Base-by-base conservation (phyloP, 2,113 vertebrate species). In the Clarias batrachus region DNA sequence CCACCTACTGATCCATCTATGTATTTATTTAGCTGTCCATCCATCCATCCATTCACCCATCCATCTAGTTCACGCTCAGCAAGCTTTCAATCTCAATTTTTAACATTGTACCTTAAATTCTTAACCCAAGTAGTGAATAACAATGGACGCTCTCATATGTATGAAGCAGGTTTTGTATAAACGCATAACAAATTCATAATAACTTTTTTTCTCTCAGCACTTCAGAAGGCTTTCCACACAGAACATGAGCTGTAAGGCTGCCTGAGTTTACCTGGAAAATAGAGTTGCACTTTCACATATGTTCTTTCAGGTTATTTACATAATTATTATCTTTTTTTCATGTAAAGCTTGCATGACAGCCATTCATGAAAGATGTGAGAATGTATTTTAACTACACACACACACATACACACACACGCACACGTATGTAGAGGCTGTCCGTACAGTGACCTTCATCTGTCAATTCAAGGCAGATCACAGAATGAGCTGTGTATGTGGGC, bases 311-410 rank as follows among this genome's bases (percentile, higher is more conserved):
- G 65, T 71, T 71, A 85, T 87, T 89, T 84, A 89, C 85, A 81
- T 78, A 9, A 71, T n/a, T 60, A 79, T 85, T 82, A 73, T 59
- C 70, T 25, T 84, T 54, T 54, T 85, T 82, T 79, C 57, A 79
- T 80, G 41, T 73, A 41, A 85, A 85, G 82, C 82, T 88, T 86
- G 89, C 86, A 90, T 90, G 89, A 80, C 48, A 82, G 80, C 79
- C 79, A 48, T 89, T 89, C 37, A 83, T 87, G 73, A 85, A 70
- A 52, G 66, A 80, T 12, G 54, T 60, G 27, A 56, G 79, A 2
- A n/a, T 37, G 62, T 68, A 65, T 27, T 78, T 78, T 3, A 78
- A 17, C n/a, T 54, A 9, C 70, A 21, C 70, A 33, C 27, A 30
- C 66, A 33, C 66, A 71, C 74, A 62, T 76, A 83, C 37, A 37